Evolutionary conservation across 2,888 invertebrate species (phyloP), one percentile per base, ranked within the genome.

Genomic region (Nebria salina): DNA sequence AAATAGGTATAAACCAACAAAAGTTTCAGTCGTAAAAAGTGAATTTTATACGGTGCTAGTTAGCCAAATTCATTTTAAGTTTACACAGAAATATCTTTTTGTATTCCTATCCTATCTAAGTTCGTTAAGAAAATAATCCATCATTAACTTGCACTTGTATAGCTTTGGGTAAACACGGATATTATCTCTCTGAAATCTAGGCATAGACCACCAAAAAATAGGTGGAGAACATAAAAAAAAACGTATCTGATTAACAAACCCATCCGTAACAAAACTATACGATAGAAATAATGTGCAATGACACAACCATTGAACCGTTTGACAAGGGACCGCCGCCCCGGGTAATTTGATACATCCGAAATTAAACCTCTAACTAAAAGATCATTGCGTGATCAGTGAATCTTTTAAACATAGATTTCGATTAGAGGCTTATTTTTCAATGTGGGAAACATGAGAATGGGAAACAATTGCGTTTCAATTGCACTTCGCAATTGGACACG

Each of bases 141-240:
- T 34, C 34, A 34, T 34, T 34, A 34, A 34, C 34, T 3, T 2
- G 54, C 54, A 54, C 54, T 54, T 54, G 11, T 54, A 54, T 8
- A 13, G 54, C 11, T 54, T 54, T 54, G 54, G 54, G 54, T 54
- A 54, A 54, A 54, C 54, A 54, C 54, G 13, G 54, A 54, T 8
- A 54, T 6, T 54, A 54, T 54, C 54, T 13, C 13, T 8, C 54
- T 8, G 54, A 54, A 11, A 54, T 11, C 54, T 54, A 25, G 13
- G 1, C 79, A 79, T 79, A 79, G 79, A 79, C 79, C 79, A 79
- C 79, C 79, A 79, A 74, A 79, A 74, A 41, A 66, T 15, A 13
- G 26, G 20, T 43, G 54, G 73, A 79, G 2, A 54, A 54, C 34
- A 34, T 34, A 73, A 79, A 79, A 79, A 79, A 79, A 68, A 68